These are phyloP conservation scores for Pelodiscus sinensis DNA, from an alignment of 2,113 vertebrate species.

Conservation along the genomic window DNA sequence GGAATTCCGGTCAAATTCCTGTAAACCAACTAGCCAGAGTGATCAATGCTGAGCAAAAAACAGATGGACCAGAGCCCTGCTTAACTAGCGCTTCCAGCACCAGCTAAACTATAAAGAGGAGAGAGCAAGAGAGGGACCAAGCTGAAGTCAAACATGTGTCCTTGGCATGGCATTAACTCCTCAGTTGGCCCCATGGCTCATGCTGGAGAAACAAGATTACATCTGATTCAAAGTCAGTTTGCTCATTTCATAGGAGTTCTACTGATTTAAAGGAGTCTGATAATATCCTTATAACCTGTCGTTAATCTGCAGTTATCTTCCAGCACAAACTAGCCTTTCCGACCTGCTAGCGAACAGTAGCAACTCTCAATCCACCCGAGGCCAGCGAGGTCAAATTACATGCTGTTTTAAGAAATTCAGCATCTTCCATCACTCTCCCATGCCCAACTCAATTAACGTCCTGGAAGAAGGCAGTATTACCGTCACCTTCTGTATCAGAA, in stretches of 20 bases:
- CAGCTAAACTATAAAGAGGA: neutral
- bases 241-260: neutral
- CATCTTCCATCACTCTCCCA: neutral
- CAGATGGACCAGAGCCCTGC: neutral
- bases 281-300: neutral
- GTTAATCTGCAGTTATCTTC: neutral
- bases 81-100: neutral
- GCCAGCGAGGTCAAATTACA: neutral
- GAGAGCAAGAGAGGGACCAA: neutral
- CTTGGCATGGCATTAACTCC: neutral
- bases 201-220: neutral
- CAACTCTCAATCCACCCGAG: neutral
- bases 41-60: neutral
- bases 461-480: neutral
- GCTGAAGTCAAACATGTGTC: neutral
- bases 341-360: neutral
- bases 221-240: neutral
- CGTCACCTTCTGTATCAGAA: neutral
- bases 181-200: neutral
- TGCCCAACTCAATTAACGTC: neutral
- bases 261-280: neutral
- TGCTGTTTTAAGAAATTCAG: neutral
- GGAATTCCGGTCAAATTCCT: neutral
- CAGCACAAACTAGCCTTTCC: slow-evolving; percentile 6
- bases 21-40: too few relatives aligned